Percentiles rank a stretch among this genome's conserved stretches.
Evolutionary conservation across 1,140 invertebrate species (phyloP).

Genomic region (Anoplolepis gracilipes): DNA sequence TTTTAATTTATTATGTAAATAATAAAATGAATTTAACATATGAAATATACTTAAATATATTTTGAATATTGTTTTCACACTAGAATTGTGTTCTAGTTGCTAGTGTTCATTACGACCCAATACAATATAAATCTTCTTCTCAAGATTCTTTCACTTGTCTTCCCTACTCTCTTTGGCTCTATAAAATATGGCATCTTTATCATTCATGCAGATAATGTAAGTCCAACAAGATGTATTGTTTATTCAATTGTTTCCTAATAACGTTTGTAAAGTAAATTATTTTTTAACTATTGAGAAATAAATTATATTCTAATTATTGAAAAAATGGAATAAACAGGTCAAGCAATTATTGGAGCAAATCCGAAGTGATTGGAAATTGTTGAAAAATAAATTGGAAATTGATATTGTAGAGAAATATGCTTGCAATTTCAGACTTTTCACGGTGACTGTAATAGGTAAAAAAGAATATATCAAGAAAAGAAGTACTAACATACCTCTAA

Average conservation of each 20-base stretch:
- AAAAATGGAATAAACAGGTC: neutral
- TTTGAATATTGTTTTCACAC: neutral
- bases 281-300: conserved; percentile 1
- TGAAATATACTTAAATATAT: neutral
- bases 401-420: conserved; percentile 38
- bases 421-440: neutral
- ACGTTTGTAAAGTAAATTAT: neutral
- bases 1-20: neutral
- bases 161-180: conserved; percentile 12
- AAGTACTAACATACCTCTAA: no score
- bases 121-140: conserved; percentile 4
- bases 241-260: neutral
- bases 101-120: conserved; percentile 22
- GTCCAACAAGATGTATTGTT: neutral
- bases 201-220: conserved; percentile 11
- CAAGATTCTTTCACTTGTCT: neutral
- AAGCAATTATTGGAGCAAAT: conserved; percentile 29
- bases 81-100: no score
- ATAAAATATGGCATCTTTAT: conserved; percentile 30
- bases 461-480: neutral
- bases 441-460: neutral
- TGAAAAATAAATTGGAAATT: conserved; percentile 43
- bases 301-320: no score
- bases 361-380: conserved; percentile 34
- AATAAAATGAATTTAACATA: neutral